phyloP scores from a whole-genome alignment of 2,888 invertebrate genomes.

The Malthinus flaveolus region DNA sequence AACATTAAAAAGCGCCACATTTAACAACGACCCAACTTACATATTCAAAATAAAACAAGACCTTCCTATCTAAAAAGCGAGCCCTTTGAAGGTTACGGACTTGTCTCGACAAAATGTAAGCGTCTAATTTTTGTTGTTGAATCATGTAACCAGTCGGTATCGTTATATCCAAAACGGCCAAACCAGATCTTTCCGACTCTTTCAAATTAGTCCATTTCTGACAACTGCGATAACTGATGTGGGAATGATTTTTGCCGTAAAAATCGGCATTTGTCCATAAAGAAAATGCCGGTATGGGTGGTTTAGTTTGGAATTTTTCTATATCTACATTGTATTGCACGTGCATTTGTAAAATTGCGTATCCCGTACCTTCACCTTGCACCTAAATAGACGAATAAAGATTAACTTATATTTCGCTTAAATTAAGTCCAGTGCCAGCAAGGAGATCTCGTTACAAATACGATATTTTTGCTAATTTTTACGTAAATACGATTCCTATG shows the following conservation, averaged over 20 bases:
- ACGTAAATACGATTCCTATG: background rate
- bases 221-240: conserved; percentile 83
- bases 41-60: conserved; percentile 91
- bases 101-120: conserved; percentile 77
- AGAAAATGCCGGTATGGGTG: conserved; percentile 80
- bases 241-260: conserved; percentile 91
- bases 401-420: background rate
- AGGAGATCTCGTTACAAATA: too few relatives aligned
- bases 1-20: conserved; percentile 7
- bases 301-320: conserved; percentile 79
- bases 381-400: conserved; percentile 54
- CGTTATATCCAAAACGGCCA: conserved; percentile 84
- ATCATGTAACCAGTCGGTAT: conserved; percentile 91
- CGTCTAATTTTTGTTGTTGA: conserved; percentile 86
- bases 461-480: too few relatives aligned
- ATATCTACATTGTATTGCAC: conserved; percentile 91
- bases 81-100: conserved; percentile 85
- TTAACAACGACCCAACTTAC: conserved; percentile 54
- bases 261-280: conserved; percentile 74
- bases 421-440: too few relatives aligned
- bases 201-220: conserved; percentile 75
- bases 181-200: conserved; percentile 83
- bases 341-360: conserved; percentile 90
- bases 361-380: conserved; percentile 90
- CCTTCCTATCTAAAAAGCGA: conserved; percentile 77